Base-by-base conservation (phyloP, 2,888 invertebrate species). In the Drosophila putrida region DNA sequence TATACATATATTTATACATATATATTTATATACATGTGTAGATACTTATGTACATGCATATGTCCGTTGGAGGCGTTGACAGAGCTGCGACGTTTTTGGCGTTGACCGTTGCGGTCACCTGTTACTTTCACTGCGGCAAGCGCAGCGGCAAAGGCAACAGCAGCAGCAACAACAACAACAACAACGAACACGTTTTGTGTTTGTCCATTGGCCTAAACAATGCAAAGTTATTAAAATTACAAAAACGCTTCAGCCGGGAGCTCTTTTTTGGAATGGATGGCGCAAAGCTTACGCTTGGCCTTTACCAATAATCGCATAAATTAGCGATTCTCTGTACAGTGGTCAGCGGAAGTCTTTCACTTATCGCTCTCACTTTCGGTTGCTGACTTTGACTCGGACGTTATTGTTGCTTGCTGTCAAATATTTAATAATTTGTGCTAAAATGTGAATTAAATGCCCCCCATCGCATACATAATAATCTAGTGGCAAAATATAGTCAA, bases 341-440 rank as follows among this genome's bases (percentile, higher is more conserved):
- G 10, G 43, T 50, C 66, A 76, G 53, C 81, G 83, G 86, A 79
- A 81, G 73, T 82, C 64, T 75, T 80, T 79, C 82, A 79, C 79
- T 69, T 62, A 64, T 35, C 55, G 82, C 88, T 82, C 88, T 83
- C 86, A 88, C 83, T 88, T 83, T 83, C 88, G 63, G 72, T 50
- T 61, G 20, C 28, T 51, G 27, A 4, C 25, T 11, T 13, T 28
- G 10, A 20, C 4, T 4, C 41, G 10, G 2, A 20, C 36, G 53
- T 51, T 59, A 38, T 36, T 57, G 54, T 25, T 43, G 46, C 66
- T 25, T 43, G 46, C 66, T 69, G 80, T 72, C 83, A 88, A 88
- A 83, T 80, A 85, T 83, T 85, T 85, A 85, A 88, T 82, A 78
- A 88, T 75, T 85, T 82, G 74, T 85, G 83, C 86, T 88, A 80